Base-by-base conservation (phyloP, 1,140 invertebrate genomes). In the Leptinotarsa texana region DNA sequence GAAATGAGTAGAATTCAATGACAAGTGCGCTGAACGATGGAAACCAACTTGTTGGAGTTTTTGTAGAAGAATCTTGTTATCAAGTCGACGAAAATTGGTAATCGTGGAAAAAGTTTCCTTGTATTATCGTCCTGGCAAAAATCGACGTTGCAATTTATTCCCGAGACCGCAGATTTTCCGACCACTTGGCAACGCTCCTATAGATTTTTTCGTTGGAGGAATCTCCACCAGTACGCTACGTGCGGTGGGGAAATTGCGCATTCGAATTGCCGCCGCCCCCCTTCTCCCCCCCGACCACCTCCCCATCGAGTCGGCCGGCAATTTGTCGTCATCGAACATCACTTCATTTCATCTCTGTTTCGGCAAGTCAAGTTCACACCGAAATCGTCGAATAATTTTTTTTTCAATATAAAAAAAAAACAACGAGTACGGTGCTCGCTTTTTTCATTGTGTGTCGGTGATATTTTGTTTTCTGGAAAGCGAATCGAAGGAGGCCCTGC, bases 231-330 rank as follows among this genome's bases (percentile, higher is more conserved):
- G 71, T 67, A 72, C 61, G 63, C 47, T 71, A 71, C 74, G 73
- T 73, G 27, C 49, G 75, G 78, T 80, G 80, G 79, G 80, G 79
- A 80, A 81, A 82, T 80, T 82, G 81, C 81, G 81, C 81, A 82
- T 82, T 82, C 81, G 77, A 79, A 78, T 75, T 77, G 65, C 72
- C 69, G 49, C 69, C 73, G 70, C 77, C 73, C 79, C 76, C 75
- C 69, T 70, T 74, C 74, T 77, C 73, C 79, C 77, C 77, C 75
- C 72, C 73, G 57, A 49, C 33, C 71, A 74, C 51, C 70, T 62
- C 75, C 73, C 61, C 42, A 76, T 66, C 70, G 71, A 68, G 17
- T 67, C 72, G 27, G 71, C 74, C 74, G 75, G 75, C 76, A 74
- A 81, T 79, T 77, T 78, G 72, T 74, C 79, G 79, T 75, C 77